phyloP scores from a whole-genome alignment of 1,140 invertebrate species.

The Sycophaga agraensis region DNA sequence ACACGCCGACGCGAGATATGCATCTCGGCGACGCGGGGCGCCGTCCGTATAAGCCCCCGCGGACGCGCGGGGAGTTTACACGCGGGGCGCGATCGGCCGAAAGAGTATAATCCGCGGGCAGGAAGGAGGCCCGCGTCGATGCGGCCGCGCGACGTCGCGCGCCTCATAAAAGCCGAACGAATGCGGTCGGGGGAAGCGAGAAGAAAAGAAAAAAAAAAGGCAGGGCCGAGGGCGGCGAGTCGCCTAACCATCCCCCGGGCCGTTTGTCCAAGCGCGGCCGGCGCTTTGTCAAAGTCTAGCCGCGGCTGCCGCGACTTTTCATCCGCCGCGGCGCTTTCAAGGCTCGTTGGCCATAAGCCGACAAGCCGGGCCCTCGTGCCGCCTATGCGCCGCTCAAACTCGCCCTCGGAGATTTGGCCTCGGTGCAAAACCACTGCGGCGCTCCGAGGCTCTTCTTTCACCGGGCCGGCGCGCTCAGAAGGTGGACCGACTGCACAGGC shows the following conservation, averaged over 20 bases:
- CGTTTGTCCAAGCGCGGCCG: slow-evolving; percentile 36
- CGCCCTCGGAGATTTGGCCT: no score
- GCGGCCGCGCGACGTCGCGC: neutral
- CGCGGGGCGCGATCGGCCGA: neutral
- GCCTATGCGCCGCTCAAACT: no score
- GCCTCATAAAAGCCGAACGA: neutral
- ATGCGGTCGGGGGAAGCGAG: slow-evolving; percentile 18
- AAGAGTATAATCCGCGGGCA: no score
- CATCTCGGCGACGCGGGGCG: no score
- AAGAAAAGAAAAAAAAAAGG: slow-evolving; percentile 37
- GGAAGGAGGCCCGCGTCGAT: neutral
- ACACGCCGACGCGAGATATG: neutral
- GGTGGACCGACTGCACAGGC: no score
- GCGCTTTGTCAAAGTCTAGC: slow-evolving; percentile 33
- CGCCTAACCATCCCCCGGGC: slow-evolving; percentile 1
- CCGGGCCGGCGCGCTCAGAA: no score
- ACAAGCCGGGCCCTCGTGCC: no score
- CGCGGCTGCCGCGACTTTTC: slow-evolving; percentile 25
- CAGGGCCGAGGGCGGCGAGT: slow-evolving; percentile 24
- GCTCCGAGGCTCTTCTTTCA: no score
- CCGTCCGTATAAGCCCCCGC: neutral
- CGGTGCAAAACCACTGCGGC: no score
- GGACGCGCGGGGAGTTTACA: neutral
- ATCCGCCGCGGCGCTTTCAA: slow-evolving; percentile 21
- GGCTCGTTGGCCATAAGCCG: no score